Evolutionary conservation across 1,140 invertebrate genomes (phyloP).

Genomic region (Cydia amplana): DNA sequence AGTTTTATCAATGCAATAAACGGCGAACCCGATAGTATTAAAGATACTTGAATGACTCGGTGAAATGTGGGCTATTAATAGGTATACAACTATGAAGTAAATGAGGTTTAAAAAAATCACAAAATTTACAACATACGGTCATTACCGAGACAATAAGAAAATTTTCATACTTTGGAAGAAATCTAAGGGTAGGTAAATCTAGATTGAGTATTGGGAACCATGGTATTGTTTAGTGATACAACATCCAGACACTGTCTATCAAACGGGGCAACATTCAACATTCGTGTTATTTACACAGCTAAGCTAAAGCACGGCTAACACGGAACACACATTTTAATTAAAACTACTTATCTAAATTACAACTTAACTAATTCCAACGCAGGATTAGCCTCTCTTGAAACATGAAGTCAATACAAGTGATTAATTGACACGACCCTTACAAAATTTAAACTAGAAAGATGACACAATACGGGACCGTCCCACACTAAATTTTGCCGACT

Average conservation of each 20-base stretch:
- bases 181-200: not conserved
- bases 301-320: slow-evolving; percentile 19
- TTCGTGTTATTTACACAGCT: slow-evolving; percentile 27
- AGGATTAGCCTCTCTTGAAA: slow-evolving; percentile 16
- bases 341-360: not conserved
- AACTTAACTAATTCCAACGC: slow-evolving; percentile 13
- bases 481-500: not conserved
- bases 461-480: not conserved
- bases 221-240: not conserved
- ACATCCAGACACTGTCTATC: slow-evolving; percentile 5
- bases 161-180: not conserved
- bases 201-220: not conserved
- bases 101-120: too few species aligned
- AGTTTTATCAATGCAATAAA: too few species aligned
- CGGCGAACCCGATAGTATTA: too few species aligned
- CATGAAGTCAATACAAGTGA: not conserved
- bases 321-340: not conserved
- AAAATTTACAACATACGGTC: too few species aligned
- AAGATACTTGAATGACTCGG: too few species aligned
- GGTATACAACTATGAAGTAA: too few species aligned
- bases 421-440: not conserved
- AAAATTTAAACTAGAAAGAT: not conserved
- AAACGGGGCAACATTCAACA: slow-evolving; percentile 12
- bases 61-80: too few species aligned
- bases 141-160: too few species aligned